Evolutionary conservation across 2,797 vertebrate genomes (phyloP), one percentile per base, ranked within the genome.

Genomic region (Propithecus perrieri): DNA sequence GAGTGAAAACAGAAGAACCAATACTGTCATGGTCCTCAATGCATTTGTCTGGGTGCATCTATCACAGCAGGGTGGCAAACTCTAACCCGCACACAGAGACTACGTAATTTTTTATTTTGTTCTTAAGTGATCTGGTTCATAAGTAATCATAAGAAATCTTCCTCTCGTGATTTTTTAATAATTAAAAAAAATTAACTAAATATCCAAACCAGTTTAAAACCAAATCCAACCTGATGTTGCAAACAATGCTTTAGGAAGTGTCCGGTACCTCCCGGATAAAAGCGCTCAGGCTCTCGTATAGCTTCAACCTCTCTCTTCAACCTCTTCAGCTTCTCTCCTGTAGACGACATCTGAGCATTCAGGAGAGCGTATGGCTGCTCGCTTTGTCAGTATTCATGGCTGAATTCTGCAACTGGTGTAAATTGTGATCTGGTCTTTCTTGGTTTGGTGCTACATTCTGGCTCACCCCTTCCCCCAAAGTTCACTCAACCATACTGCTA

Each of bases 291-390:
- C 10, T 41, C 15, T 59, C 9, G 0, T 35, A 6, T 26, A 7
- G 26, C 33, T 61, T 35, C 63, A 17, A 0, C 13, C 7, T 53
- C 30, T n/a, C n/a, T n/a, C n/a, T n/a, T n/a, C n/a, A n/a, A n/a
- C n/a, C n/a, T n/a, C 24, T n/a, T 35, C 18, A 48, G 18, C 0
- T 17, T 41, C 59, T 59, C 14, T 30, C 20, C 69, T 46, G 9
- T 7, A 26, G 26, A 41, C 20, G 6, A 22, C 12, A 17, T 41
- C 65, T 28, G 2, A 28, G 41, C 6, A 0, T 71, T 67, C 14
- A 1, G 3, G 10, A 28, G 18, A 2, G 33, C 3, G 1, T 0
- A 9, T 3, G 10, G 33, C 15, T 20, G 5, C 33, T 35, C 12
- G 38, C 30, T 28, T 74, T 48, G 38, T 15, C 53, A n/a, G 7